Evolutionary conservation across 2,888 invertebrate genomes (phyloP), one percentile per base, ranked within the genome.

Genomic region (Plutella xylostella): DNA sequence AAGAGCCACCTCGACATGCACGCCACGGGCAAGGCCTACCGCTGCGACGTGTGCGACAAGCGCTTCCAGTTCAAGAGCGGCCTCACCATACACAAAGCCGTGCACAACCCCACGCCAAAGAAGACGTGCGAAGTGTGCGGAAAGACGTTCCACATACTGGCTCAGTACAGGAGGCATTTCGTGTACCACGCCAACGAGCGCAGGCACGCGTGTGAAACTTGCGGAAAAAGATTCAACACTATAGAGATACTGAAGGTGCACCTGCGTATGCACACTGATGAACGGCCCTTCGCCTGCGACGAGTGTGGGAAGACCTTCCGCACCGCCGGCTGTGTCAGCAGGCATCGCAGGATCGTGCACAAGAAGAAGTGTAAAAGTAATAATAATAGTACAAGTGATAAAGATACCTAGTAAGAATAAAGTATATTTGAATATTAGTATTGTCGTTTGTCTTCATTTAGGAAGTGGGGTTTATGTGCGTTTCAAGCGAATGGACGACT

Each of bases 71-170:
- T 80, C 49, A 83, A 77, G 53, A 80, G 80, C 53, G 80, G 84
- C 3, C 53, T 85, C 47, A 60, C 75, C 4, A 68, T 82, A 43
- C 85, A 86, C 55, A 72, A 70, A 52, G 73, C 79, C 1, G 60
- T 72, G 0, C 85, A 86, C 56, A 64, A 80, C 18, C 70, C 79
- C 6, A 80, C 74, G 44, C 84, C 85, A 43, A 68, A 69, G 54
- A 85, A 85, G 51, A 82, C 78, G 0, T 87, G 87, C 51, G 84
- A 85, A 42, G 72, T 80, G 7, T 72, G 87, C 57, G 85, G 85
- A 2, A 86, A 85, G 52, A 75, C 79, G 1, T 87, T 87, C 55
- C 82, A 82, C 49, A 71, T 85, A 14, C 55, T 84, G 39, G 77
- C 83, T 4, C 83, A 85, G 52, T 82, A 86, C 42, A 66, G 75